These are phyloP conservation scores for Syrmaticus mikado DNA, from an alignment of 2,113 vertebrate species.

Conservation along the genomic window DNA sequence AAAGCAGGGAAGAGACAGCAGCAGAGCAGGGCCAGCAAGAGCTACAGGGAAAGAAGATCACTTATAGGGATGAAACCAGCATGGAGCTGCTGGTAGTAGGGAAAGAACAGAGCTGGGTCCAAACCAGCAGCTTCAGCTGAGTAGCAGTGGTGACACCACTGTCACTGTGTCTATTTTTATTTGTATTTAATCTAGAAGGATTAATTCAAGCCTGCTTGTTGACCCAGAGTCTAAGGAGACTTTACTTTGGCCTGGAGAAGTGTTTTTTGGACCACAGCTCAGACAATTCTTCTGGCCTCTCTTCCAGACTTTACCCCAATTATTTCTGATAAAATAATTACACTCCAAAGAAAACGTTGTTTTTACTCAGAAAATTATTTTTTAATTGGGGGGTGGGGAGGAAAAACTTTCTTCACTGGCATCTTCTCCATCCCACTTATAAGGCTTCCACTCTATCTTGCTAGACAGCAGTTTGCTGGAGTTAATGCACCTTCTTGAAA, in stretches of 20 bases:
- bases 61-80: not conserved
- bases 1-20: not conserved
- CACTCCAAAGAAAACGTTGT: slow-evolving; percentile 13
- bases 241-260: slow-evolving; percentile 19
- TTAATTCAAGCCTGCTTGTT: not conserved
- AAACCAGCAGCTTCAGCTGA: not conserved
- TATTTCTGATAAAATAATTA: slow-evolving; percentile 14
- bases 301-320: not conserved
- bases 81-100: not conserved
- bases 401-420: not conserved
- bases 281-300: not conserved
- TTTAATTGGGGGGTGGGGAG: not conserved
- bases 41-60: not conserved
- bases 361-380: not conserved
- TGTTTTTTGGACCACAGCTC: not conserved
- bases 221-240: not conserved
- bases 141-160: not conserved
- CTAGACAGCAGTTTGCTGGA: not conserved
- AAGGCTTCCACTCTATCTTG: not conserved
- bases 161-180: not conserved
- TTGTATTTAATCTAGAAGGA: not conserved
- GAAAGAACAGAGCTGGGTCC: not conserved
- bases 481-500: not conserved
- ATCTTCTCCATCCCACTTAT: not conserved
- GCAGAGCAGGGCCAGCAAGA: not conserved